Conservation (phyloP, 2,888 invertebrate species). For the Pristionchus fissidentatus region DNA sequence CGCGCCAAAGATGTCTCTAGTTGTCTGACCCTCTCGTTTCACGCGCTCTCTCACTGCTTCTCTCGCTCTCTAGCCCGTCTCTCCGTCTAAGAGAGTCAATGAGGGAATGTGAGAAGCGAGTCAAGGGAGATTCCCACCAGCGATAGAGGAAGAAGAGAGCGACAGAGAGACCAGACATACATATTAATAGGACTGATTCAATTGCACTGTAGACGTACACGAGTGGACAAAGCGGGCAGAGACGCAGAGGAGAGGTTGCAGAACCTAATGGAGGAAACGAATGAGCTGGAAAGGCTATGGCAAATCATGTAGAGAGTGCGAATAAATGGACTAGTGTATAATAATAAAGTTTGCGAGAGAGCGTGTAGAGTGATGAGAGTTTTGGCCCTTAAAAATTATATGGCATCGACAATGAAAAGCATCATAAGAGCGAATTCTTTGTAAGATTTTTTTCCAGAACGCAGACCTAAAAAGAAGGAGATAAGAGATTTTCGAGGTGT, state of each 20-base stretch:
- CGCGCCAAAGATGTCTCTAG: too few relatives aligned
- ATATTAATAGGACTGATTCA: background rate
- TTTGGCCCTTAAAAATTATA: too few relatives aligned
- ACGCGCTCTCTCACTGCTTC: background rate
- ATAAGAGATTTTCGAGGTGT: background rate
- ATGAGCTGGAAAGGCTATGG: too few relatives aligned
- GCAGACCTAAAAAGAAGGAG: conserved; percentile 6
- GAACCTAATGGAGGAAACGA: too few relatives aligned
- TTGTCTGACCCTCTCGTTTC: background rate
- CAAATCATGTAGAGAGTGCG: too few relatives aligned
- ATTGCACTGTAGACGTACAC: conserved; percentile 16
- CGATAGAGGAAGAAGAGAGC: conserved; percentile 2
- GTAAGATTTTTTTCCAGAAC: too few relatives aligned
- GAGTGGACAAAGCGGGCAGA: conserved; percentile 25
- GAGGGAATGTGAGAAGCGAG: conserved; percentile 3
- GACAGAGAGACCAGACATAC: background rate
- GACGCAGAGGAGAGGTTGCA: conserved; percentile 49
- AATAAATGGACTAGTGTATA: too few relatives aligned
- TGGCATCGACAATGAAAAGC: too few relatives aligned
- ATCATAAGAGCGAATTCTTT: too few relatives aligned
- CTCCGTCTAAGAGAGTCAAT: background rate
- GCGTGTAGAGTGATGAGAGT: too few relatives aligned
- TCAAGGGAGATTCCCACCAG: background rate
- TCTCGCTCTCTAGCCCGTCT: conserved; percentile 28
- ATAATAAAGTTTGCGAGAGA: too few relatives aligned